phyloP scores from a whole-genome alignment of 1,140 invertebrate genomes.

The Diploscapter pachys region DNA sequence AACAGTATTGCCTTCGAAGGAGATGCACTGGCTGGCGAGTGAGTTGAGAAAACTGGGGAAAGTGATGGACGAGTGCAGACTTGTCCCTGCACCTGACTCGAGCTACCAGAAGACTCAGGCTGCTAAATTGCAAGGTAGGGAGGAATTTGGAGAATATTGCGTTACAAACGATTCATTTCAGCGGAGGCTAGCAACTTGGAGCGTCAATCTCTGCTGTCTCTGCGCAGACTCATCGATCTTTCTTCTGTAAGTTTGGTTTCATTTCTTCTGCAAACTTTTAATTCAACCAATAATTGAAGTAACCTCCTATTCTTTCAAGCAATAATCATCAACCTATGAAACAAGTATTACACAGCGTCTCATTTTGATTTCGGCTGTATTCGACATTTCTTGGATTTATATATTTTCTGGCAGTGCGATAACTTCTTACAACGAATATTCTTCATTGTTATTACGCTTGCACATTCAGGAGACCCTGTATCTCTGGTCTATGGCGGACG shows the following conservation, averaged over 20 bases:
- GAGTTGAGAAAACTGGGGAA: constrained; percentile 12
- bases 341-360: too few species aligned
- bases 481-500: constrained; percentile 85
- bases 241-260: constrained; percentile 3
- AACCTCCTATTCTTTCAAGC: too few species aligned
- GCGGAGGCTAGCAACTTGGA: constrained; percentile 55
- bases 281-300: too few species aligned
- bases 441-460: too few species aligned
- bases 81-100: constrained; percentile 10
- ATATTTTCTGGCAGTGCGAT: too few species aligned
- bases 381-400: too few species aligned
- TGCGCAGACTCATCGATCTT: constrained; percentile 72
- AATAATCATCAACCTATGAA: too few species aligned
- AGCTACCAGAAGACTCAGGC: constrained; percentile 3
- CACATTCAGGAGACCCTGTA: constrained; percentile 79
- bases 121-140: background rate
- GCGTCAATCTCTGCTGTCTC: constrained; percentile 72
- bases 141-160: background rate
- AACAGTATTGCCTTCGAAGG: constrained; percentile 6
- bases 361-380: too few species aligned
- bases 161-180: background rate
- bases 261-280: constrained; percentile 59
- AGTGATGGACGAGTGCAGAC: constrained; percentile 31
- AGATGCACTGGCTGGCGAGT: constrained; percentile 18
- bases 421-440: too few species aligned